Percentiles rank a stretch among this genome's conserved stretches.
phyloP scores from a whole-genome alignment of 2,113 vertebrate genomes.

The Gulo gulo region DNA sequence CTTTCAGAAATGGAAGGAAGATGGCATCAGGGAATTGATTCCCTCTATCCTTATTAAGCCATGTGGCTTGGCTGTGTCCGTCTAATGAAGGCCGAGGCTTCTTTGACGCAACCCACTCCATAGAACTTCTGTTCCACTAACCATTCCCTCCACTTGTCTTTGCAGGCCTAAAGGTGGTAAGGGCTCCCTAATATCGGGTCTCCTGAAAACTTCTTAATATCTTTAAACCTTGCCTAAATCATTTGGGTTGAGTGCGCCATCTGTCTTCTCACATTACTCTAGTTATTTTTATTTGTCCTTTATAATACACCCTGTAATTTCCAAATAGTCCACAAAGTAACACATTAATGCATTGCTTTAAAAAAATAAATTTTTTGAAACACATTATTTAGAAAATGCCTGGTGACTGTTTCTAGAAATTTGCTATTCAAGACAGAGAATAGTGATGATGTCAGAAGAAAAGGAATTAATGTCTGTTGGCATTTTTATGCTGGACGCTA shows the following conservation, averaged over 20 bases:
- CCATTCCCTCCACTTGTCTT: not conserved
- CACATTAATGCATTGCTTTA: not conserved
- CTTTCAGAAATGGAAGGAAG: not conserved
- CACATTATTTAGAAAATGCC: not conserved
- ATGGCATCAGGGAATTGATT: not conserved
- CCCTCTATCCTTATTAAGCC: fast-evolving
- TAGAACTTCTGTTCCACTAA: not conserved
- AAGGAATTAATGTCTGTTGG: not conserved
- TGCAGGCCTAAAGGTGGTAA: not conserved
- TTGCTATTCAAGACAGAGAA: not conserved
- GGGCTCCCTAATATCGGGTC: fast-evolving
- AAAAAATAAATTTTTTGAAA: not conserved
- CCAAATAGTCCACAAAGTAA: not conserved
- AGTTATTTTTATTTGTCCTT: constrained; percentile 10
- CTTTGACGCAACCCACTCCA: not conserved
- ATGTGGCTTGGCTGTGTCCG: not conserved
- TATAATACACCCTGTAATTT: not conserved
- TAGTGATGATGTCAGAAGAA: not conserved
- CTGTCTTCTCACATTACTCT: not conserved
- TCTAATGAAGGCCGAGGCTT: not conserved
- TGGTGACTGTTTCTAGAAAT: constrained; percentile 14
- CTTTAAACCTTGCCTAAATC: not conserved
- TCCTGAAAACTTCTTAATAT: not conserved
- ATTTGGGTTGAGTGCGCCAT: not conserved
- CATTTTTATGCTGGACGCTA: not conserved